Evolutionary conservation across 2,888 invertebrate genomes (phyloP).

Genomic region (Chromoteleia sp.): DNA sequence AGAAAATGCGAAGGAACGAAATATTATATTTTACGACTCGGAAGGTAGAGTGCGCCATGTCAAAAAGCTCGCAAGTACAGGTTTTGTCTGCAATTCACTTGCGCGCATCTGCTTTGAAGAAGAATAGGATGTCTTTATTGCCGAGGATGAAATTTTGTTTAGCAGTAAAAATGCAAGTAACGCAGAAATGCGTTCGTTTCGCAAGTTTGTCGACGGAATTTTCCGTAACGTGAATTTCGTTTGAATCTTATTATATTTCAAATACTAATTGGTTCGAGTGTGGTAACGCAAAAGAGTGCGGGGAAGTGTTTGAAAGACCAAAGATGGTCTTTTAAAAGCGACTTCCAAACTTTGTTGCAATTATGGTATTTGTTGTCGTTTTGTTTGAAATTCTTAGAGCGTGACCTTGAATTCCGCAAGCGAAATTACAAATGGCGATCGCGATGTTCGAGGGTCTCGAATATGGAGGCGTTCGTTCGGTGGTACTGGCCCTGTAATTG

Average conservation of each 20-base stretch:
- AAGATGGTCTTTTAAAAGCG: background rate
- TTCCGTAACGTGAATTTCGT: too few species aligned
- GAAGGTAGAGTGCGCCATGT: background rate
- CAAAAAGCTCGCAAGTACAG: too few species aligned
- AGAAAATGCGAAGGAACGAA: background rate
- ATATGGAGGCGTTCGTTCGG: constrained; percentile 82
- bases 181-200: too few species aligned
- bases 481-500: constrained; percentile 85
- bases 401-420: constrained; percentile 71
- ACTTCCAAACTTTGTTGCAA: constrained; percentile 19
- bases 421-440: constrained; percentile 73
- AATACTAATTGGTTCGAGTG: too few species aligned
- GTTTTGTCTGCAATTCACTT: background rate
- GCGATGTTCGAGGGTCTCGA: constrained; percentile 77
- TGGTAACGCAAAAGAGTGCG: too few species aligned
- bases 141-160: too few species aligned
- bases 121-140: too few species aligned
- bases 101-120: too few species aligned
- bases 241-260: too few species aligned
- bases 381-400: constrained; percentile 62
- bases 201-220: too few species aligned
- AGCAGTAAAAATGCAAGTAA: too few species aligned
- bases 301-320: too few species aligned
- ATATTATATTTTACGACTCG: constrained; percentile 1
- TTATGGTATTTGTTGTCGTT: constrained; percentile 55